phyloP scores from a whole-genome alignment of 2,888 invertebrate genomes.

The Eupeodes luniger region DNA sequence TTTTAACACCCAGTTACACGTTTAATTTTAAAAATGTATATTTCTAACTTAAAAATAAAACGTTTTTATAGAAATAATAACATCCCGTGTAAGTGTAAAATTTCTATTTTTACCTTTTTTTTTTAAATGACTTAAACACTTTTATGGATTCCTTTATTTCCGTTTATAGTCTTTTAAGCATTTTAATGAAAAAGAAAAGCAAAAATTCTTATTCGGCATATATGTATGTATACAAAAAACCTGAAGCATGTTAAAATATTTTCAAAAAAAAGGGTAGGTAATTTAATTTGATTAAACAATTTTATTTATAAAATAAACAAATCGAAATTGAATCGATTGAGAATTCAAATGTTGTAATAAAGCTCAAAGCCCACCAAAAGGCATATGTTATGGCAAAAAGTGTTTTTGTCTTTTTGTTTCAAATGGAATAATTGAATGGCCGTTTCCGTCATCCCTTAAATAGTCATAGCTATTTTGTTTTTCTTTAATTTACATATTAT shows the following conservation, averaged over 20 bases:
- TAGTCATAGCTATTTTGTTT: neutral
- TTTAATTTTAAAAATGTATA: too few relatives aligned
- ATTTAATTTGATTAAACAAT: neutral
- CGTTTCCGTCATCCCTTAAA: neutral
- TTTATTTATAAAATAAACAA: neutral
- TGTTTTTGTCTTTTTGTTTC: neutral
- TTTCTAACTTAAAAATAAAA: too few relatives aligned
- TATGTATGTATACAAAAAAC: neutral
- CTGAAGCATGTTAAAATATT: neutral
- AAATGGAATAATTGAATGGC: neutral
- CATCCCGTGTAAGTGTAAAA: too few relatives aligned
- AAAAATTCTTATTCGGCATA: neutral
- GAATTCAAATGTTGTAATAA: neutral
- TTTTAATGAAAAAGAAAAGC: neutral
- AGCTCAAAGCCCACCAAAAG: neutral
- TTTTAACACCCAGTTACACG: too few relatives aligned
- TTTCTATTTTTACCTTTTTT: too few relatives aligned
- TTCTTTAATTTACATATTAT: conserved; percentile 17
- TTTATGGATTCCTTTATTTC: neutral
- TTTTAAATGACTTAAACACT: neutral
- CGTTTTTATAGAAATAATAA: too few relatives aligned
- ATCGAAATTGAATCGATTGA: neutral
- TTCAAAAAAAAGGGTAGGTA: neutral
- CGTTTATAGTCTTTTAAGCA: neutral
- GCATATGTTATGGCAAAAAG: neutral